Conservation (phyloP, 2,888 invertebrate species). For the Antheraea yamamai region DNA sequence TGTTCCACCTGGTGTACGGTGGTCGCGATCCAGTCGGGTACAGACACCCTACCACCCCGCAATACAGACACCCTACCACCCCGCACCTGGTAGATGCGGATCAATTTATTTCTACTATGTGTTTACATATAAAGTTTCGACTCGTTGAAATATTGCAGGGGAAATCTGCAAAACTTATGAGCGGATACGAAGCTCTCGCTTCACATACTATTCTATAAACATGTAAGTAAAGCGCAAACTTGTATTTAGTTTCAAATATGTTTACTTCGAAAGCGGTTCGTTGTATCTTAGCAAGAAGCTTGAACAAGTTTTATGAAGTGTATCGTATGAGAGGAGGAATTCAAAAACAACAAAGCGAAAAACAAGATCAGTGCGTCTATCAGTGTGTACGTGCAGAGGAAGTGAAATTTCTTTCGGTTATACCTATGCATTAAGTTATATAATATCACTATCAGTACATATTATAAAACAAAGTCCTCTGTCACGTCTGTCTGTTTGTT, state of each 20-base stretch:
- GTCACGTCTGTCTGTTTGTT: too few species aligned
- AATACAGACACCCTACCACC: too few species aligned
- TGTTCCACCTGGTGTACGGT: too few species aligned
- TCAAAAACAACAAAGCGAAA: background rate
- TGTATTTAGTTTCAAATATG: slow-evolving; percentile 5
- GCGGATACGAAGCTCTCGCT: background rate
- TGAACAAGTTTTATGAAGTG: background rate
- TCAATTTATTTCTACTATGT: background rate
- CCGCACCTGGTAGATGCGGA: too few species aligned
- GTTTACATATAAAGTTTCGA: background rate
- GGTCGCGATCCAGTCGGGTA: too few species aligned
- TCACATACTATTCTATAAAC: background rate
- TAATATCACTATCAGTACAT: too few species aligned
- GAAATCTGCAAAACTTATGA: background rate
- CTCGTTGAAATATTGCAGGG: background rate
- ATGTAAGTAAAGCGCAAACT: background rate
- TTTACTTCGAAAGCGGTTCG: background rate
- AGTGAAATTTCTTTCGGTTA: too few species aligned
- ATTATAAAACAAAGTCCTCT: too few species aligned
- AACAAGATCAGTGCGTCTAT: too few species aligned
- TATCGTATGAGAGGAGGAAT: background rate
- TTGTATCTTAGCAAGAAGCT: background rate
- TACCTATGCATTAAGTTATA: too few species aligned
- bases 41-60: too few species aligned
- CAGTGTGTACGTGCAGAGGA: too few species aligned